A percentile compares a stretch with the other conserved stretches of the same genome.
These are phyloP conservation scores for Muntiacus muntjak DNA, from an alignment of 2,113 vertebrate species.

Conservation along the genomic window DNA sequence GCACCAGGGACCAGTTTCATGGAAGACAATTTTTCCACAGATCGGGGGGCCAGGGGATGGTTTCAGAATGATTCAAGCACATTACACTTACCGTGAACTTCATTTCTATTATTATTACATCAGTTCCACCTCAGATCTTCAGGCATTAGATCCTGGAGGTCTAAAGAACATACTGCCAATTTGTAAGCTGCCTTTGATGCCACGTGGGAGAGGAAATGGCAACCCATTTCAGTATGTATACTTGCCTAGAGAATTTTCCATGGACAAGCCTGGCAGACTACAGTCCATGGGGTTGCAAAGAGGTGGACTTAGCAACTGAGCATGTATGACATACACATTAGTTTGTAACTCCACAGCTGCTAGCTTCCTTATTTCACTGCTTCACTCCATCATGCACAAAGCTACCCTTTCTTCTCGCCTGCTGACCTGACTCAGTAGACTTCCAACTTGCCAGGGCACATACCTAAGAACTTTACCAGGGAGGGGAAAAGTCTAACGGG, in stretches of 20 bases:
- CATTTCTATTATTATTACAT: not conserved
- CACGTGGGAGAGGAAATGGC: not conserved
- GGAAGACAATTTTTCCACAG: not conserved
- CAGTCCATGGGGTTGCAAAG: not conserved
- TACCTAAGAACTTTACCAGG: too few relatives aligned
- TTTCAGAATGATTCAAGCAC: not conserved
- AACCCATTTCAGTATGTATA: not conserved
- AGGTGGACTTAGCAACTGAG: not conserved
- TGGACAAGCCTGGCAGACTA: not conserved
- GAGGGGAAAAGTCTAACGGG: not conserved
- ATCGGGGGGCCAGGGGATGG: not conserved
- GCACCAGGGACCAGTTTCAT: not conserved
- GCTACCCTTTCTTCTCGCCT: not conserved
- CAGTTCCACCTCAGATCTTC: not conserved
- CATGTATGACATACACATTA: not conserved
- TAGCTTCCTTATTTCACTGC: too few relatives aligned
- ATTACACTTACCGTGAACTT: not conserved
- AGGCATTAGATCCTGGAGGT: not conserved
- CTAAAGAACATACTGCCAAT: not conserved
- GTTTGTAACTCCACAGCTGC: not conserved
- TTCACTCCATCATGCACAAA: not conserved
- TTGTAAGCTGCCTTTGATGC: not conserved
- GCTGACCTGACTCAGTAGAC: not conserved
- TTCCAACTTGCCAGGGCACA: not conserved
- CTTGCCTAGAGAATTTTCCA: not conserved